phyloP scores from a whole-genome alignment of 2,797 vertebrate species.

The Limosa lapponica region DNA sequence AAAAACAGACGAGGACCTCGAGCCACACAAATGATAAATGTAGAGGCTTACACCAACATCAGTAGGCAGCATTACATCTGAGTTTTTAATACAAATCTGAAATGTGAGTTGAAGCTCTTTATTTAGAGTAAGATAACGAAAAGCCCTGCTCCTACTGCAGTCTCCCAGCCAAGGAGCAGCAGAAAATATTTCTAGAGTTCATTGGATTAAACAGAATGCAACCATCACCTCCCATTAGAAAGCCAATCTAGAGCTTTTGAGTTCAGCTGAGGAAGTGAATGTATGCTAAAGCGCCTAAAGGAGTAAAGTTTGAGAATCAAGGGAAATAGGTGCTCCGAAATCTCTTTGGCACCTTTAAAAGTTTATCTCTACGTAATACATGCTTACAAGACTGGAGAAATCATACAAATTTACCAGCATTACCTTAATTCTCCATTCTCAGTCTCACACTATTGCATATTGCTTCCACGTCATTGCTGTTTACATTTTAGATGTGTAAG shows the following conservation, averaged over 20 bases:
- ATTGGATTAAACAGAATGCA: background rate
- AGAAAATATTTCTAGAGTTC: background rate
- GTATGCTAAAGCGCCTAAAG: background rate
- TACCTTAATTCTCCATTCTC: background rate
- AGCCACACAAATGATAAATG: background rate
- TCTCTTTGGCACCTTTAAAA: background rate
- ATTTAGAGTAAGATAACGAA: background rate
- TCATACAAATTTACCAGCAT: background rate
- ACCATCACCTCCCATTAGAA: background rate
- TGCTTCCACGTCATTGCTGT: background rate
- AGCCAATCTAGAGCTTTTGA: background rate
- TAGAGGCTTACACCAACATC: background rate
- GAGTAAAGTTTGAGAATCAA: background rate
- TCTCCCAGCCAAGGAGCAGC: background rate
- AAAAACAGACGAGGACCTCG: background rate
- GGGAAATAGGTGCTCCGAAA: background rate
- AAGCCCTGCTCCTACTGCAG: background rate
- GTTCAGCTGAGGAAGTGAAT: background rate
- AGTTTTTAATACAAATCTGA: background rate
- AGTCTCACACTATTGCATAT: background rate
- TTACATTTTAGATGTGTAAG: background rate
- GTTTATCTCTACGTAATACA: background rate
- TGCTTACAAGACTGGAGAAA: background rate
- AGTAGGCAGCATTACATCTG: background rate
- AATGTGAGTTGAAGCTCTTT: background rate